Base-by-base conservation (phyloP, 2,797 vertebrate genomes). In the Valencia hispanica region DNA sequence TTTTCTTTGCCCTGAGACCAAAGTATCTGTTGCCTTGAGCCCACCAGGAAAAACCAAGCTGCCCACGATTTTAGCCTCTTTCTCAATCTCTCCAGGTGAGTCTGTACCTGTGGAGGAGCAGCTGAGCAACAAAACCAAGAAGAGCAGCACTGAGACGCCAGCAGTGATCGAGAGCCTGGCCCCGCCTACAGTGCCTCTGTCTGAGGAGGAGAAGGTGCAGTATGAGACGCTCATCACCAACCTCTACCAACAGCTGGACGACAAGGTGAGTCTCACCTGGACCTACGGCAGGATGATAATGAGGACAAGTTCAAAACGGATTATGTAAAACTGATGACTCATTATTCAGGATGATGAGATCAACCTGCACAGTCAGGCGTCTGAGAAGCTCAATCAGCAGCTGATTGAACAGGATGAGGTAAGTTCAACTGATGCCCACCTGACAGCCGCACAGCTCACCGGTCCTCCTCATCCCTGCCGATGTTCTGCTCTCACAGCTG, bases 341-440 rank as follows among this genome's bases (percentile, higher is more conserved):
- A 7, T 84, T 55, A 77, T 94, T 86, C 91, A 99, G 98, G 98
- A 99, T 80, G 98, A 99, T 74, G 98, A 99, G 93, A 97, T 99
- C 91, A 98, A 99, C 91, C 97, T 98, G 70, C 97, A 99, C 85
- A 98, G 97, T 93, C 98, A 99, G 92, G 48, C 96, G 80, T 95
- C 94, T 18, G 98, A 99, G 84, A 96, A 95, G 69, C 89, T 99
- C 22, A 97, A 97, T 81, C 96, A 97, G 80, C 97, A 99, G 95
- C 97, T 99, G 95, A 87, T 96, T 70, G 97, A 99, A 75, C 98
- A 99, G 92, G 98, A 99, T 51, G 98, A 99, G 96, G 98, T 98
- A 93, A 95, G 87, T 80, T 30, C 18, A 27, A 8, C 51, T 41
- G 41, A 65, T 30, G 18, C 17, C n/a, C 9, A 3, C 2, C n/a